Evolutionary conservation across 1,140 invertebrate species (phyloP).

Genomic region (Sminthurides bifidus): DNA sequence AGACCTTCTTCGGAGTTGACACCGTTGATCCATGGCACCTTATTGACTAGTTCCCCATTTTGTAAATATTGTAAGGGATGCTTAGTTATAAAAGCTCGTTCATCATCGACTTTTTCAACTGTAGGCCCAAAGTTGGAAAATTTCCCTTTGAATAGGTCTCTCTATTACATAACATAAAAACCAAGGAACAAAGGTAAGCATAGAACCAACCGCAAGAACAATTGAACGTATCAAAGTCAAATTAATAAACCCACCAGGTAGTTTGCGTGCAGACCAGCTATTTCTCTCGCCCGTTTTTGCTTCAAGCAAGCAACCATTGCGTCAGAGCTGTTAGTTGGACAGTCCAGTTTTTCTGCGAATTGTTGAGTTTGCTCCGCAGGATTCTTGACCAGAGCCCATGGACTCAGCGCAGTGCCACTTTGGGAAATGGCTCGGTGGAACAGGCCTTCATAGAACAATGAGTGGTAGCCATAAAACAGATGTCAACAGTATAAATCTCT

Average conservation of each 20-base stretch:
- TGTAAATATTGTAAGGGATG: conserved; percentile 43
- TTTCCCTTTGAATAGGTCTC: conserved; percentile 47
- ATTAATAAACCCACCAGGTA: conserved; percentile 6
- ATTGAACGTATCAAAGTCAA: background rate
- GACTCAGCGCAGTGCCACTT: conserved; percentile 41
- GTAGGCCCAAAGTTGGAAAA: conserved; percentile 52
- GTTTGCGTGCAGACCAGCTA: conserved; percentile 16
- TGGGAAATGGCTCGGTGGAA: conserved; percentile 35
- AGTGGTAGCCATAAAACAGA: background rate
- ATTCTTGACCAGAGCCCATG: conserved; percentile 37
- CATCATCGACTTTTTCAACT: conserved; percentile 51
- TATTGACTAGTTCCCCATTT: conserved; percentile 41
- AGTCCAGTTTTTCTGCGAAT: conserved; percentile 38
- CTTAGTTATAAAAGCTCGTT: conserved; percentile 46
- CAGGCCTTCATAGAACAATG: conserved; percentile 27
- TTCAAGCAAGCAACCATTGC: conserved; percentile 33
- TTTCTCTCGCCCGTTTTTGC: conserved; percentile 2
- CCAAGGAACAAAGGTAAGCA: background rate
- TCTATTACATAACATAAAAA: conserved; percentile 34
- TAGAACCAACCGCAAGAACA: background rate
- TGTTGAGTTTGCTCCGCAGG: conserved; percentile 36
- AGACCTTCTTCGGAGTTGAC: conserved; percentile 16
- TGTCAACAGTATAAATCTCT: background rate
- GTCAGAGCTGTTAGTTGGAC: conserved; percentile 34
- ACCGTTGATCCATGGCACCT: conserved; percentile 50